Evolutionary conservation across 1,140 invertebrate species (phyloP), one percentile per base, ranked within the genome.

Genomic region (Chymomyza costata): DNA sequence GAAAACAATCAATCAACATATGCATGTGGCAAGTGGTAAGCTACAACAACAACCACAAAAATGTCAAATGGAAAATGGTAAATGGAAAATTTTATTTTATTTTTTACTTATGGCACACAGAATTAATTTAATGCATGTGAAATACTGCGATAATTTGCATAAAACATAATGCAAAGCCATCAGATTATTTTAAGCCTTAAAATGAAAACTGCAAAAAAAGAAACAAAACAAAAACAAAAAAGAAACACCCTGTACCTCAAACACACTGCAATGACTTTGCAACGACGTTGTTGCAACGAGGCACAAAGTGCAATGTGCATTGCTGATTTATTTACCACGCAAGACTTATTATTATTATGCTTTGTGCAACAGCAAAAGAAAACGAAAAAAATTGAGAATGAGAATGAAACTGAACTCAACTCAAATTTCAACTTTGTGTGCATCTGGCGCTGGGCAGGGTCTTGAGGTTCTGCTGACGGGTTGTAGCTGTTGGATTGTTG

Each of bases 1-100:
- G 73, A 78, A 76, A 71, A 62, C 71, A 80, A 78, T 78, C 71
- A 80, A 78, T 78, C 71, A 78, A 66, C 63, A 67, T 54, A 48
- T 51, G 47, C 47, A 51, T 46, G 46, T 48, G 51, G 21, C 17
- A 11, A n/a, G 34, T n/a, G n/a, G n/a, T n/a, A n/a, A n/a, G n/a
- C n/a, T n/a, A n/a, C n/a, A n/a, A n/a, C n/a, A n/a, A n/a, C n/a
- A n/a, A n/a, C n/a, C n/a, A n/a, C n/a, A 13, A 44, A 50, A 57
- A 57, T 38, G 55, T 11, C n/a, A 40, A 50, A 49, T 43, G 44
- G 39, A 55, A 58, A 58, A 49, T 16, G 7, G 43, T 28, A 7
- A 17, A 28, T 30, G 18, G 28, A 25, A 19, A 16, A 14, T 13
- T 14, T 10, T n/a, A n/a, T n/a, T n/a, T n/a, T n/a, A n/a, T n/a